These are phyloP conservation scores for Anoplopoma fimbria DNA, from an alignment of 2,113 vertebrate genomes.

Conservation along the genomic window DNA sequence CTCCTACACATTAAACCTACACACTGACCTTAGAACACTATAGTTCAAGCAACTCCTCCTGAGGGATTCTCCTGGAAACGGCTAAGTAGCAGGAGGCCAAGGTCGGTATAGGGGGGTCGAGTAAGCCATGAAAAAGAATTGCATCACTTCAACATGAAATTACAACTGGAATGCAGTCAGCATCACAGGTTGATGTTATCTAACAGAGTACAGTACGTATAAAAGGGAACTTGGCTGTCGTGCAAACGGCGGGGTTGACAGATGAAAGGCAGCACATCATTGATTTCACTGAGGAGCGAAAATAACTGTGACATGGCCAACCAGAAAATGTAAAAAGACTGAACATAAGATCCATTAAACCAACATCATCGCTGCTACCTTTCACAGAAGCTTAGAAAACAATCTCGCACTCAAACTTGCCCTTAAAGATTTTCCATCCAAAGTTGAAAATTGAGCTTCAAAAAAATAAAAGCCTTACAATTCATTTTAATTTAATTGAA, in stretches of 20 bases:
- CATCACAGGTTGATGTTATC: conserved; percentile 3
- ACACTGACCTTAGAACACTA: background rate
- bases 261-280: background rate
- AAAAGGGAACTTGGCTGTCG: background rate
- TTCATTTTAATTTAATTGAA: background rate
- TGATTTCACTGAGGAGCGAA: background rate
- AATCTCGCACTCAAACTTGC: background rate
- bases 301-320: background rate
- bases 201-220: conserved; percentile 1
- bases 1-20: conserved; percentile 21
- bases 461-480: background rate
- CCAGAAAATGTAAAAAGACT: background rate
- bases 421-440: background rate
- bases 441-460: background rate
- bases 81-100: background rate
- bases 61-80: conserved; percentile 8
- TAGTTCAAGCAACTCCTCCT: background rate
- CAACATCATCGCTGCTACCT: background rate
- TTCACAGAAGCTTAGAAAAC: background rate
- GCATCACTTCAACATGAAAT: conserved; percentile 27
- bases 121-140: conserved; percentile 23
- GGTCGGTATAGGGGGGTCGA: background rate
- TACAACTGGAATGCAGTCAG: conserved; percentile 11
- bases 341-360: background rate
- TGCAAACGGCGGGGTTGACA: background rate